phyloP scores from a whole-genome alignment of 2,797 vertebrate species.

The Pseudopleuronectes americanus region DNA sequence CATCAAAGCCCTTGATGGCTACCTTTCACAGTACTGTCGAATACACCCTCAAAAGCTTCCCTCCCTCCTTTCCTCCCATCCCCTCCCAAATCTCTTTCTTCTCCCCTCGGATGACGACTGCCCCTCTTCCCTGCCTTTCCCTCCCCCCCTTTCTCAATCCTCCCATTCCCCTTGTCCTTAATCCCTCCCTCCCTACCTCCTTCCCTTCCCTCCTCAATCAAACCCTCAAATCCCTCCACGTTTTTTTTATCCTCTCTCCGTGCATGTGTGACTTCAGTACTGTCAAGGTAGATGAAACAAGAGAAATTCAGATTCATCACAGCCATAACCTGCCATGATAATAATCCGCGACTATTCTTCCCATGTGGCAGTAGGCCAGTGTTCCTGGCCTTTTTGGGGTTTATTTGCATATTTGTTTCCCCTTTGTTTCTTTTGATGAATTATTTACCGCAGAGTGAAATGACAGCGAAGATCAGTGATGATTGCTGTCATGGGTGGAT shows the following conservation, averaged over 20 bases:
- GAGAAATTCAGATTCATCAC: constrained; percentile 79
- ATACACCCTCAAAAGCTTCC: constrained; percentile 81
- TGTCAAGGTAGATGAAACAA: constrained; percentile 82
- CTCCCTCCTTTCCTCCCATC: constrained; percentile 73
- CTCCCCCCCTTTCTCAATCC: constrained; percentile 59
- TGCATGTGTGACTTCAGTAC: constrained; percentile 74
- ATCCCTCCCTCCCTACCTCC: constrained; percentile 65
- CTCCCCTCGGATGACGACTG: constrained; percentile 72
- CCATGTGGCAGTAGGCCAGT: constrained; percentile 70
- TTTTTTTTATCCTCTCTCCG: constrained; percentile 46
- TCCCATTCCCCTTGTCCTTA: constrained; percentile 79
- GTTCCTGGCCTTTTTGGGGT: constrained; percentile 70
- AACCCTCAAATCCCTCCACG: constrained; percentile 76
- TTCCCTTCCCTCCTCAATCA: constrained; percentile 71
- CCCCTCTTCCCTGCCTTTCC: constrained; percentile 47
- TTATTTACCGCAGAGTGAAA: constrained; percentile 76
- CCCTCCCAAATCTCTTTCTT: constrained; percentile 81
- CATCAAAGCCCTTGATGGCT: constrained; percentile 84
- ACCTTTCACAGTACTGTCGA: constrained; percentile 81
- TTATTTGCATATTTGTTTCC: constrained; percentile 84
- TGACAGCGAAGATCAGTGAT: constrained; percentile 76
- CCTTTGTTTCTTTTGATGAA: constrained; percentile 82
- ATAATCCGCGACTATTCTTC: constrained; percentile 72
- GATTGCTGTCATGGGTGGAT: constrained; percentile 71
- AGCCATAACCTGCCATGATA: constrained; percentile 73